A percentile compares a stretch with the other conserved stretches of the same genome.
Conservation (phyloP, 2,888 invertebrate species). For the Chrysopilus asiliformis region DNA sequence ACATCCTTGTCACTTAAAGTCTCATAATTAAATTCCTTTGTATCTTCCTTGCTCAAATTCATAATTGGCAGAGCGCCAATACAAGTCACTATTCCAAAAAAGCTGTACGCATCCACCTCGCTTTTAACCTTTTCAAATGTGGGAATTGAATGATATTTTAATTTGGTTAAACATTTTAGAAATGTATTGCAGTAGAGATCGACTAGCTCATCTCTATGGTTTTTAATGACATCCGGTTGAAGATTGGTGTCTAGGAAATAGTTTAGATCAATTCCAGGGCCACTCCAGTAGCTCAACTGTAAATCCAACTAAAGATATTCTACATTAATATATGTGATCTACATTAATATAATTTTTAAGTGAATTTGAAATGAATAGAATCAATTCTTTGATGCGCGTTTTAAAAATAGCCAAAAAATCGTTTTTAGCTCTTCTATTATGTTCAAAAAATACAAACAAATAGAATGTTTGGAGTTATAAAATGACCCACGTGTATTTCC, state of each 20-base stretch:
- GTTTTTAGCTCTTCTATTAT: too few species aligned
- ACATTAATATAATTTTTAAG: too few species aligned
- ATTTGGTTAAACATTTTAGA: conserved; percentile 18
- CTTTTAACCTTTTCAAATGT: not conserved
- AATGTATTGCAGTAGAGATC: conserved; percentile 12
- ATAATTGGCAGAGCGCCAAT: not conserved
- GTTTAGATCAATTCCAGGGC: conserved; percentile 16
- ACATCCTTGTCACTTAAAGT: conserved; percentile 9
- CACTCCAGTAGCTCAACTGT: conserved; percentile 30
- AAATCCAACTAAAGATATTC: conserved; percentile 27
- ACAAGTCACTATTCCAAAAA: not conserved
- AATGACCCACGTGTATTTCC: too few species aligned
- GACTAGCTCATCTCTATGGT: conserved; percentile 12
- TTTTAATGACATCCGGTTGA: conserved; percentile 10
- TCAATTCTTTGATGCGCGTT: too few species aligned
- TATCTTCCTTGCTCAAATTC: not conserved
- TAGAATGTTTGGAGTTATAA: too few species aligned
- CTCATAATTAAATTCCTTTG: not conserved
- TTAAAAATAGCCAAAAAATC: too few species aligned
- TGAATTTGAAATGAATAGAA: too few species aligned
- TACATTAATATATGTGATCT: too few species aligned
- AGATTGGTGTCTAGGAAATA: conserved; percentile 17
- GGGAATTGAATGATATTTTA: conserved; percentile 17
- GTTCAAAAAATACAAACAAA: too few species aligned
- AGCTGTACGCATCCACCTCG: not conserved